Evolutionary conservation across 1,140 invertebrate genomes (phyloP), one percentile per base, ranked within the genome.

Genomic region (Bombus soroeensis): DNA sequence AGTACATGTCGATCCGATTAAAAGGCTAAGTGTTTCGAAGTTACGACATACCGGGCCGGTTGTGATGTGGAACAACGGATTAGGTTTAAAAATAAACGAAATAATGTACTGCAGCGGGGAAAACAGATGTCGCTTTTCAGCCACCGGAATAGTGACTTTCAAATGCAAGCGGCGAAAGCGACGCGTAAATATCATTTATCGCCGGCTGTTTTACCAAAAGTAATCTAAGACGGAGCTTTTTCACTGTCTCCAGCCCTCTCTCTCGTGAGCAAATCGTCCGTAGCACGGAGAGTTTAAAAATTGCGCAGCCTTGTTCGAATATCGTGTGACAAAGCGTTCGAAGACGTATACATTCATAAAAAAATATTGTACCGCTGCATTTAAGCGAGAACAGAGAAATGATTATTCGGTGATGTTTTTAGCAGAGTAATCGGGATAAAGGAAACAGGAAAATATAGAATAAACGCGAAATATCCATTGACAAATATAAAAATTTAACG

Each of bases 21-120:
- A 83, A 83, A 59, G 66, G 74, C 73, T 59, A 78, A 78, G 82
- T 59, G 82, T 83, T 77, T 59, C 37, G 53, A 37, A 57, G 68
- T 85, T 85, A 80, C 83, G 76, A 73, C 76, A 85, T 41, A 64
- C 83, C 39, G 57, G 41, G 4, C 41, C 13, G 47, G 41, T 83
- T 75, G 66, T 85, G 68, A 85, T 80, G 68, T 72, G 83, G 77
- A 80, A 85, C 83, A 85, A 85, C 83, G 83, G 76, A 68, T 80
- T 80, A 62, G 83, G 83, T 80, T 85, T 85, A 85, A 85, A 85
- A 85, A 85, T 85, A 85, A 85, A 80, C 68, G 83, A 85, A 85
- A 85, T 85, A 85, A 85, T 85, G 83, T 62, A 85, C 76, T 80
- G 83, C 76, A 72, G 77, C 59, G 8, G 66, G 12, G 76, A 57